Base-by-base conservation (phyloP, 1,140 invertebrate species). In the Papilio dardanus region DNA sequence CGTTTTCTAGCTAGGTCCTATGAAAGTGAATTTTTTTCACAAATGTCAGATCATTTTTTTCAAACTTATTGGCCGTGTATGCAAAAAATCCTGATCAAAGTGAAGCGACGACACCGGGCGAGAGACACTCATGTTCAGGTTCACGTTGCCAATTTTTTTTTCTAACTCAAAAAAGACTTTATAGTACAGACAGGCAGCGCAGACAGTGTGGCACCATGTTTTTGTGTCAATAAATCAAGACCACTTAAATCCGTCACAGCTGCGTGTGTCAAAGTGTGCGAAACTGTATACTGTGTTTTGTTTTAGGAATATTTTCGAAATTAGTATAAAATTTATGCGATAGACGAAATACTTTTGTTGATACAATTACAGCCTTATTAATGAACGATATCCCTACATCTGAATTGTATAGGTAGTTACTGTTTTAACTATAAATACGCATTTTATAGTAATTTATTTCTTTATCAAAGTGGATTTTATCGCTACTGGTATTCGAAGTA, bases 171-270 rank as follows among this genome's bases (percentile, higher is more conserved):
- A 90, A 91, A 91, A 82, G 77, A 77, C 81, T 84, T 85, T 85
- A 87, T 87, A 86, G 83, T 83, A 77, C 83, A 83, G 81, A 76
- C 81, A 79, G 81, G 79, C 79, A 77, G 82, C 75, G 74, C 83
- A 93, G 91, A 92, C 91, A 86, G 86, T 84, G 81, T 88, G 91
- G 90, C 90, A 89, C 88, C 89, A 79, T n/a, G 73, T 87, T 89
- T 89, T 86, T 87, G 66, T 77, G 66, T 33, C 74, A 82, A 88
- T 87, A 89, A 87, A 88, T 89, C 81, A 77, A 54, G 54, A 58
- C 67, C 71, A 76, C 76, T 77, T 77, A 71, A 58, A 54, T 19
- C 46, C 35, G 69, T 71, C 24, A 40, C 35, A 24, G 35, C 33
- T 69, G 35, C 24, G 10, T 14, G 30, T 62, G 24, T 62, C 54